phyloP scores from a whole-genome alignment of 2,797 vertebrate genomes.

The Pangasius krempfi region DNA sequence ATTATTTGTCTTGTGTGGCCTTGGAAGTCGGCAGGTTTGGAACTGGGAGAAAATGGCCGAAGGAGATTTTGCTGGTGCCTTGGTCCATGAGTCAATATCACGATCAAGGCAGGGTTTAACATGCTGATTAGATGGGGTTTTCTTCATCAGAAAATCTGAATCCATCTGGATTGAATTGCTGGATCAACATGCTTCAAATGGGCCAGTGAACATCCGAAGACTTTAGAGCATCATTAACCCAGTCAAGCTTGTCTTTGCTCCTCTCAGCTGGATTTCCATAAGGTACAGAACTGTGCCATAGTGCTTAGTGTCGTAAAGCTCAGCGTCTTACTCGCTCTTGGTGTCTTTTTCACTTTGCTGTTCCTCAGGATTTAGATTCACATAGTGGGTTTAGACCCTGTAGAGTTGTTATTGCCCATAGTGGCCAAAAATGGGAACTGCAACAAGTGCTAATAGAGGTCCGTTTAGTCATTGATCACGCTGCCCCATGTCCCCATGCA shows the following conservation, averaged over 20 bases:
- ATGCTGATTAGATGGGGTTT: background rate
- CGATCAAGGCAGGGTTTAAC: constrained; percentile 16
- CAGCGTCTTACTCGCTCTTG: constrained; percentile 1
- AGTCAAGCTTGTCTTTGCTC: constrained; percentile 1
- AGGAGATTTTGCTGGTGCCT: constrained; percentile 16
- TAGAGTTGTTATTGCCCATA: background rate
- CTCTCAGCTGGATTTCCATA: background rate
- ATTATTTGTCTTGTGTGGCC: constrained; percentile 52
- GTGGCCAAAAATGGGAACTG: background rate
- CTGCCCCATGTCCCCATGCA: background rate
- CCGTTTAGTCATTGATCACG: background rate
- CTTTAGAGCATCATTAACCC: background rate
- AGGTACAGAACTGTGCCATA: background rate
- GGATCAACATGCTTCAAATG: background rate
- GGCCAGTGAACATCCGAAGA: background rate
- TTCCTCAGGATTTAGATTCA: background rate
- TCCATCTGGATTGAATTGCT: background rate
- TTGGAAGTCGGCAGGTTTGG: constrained; percentile 41
- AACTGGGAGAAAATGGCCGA: constrained; percentile 16
- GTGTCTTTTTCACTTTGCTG: background rate
- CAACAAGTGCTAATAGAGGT: background rate
- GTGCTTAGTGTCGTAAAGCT: background rate
- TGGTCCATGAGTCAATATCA: constrained; percentile 1
- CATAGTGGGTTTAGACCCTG: background rate
- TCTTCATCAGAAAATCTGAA: constrained; percentile 1